Conservation (phyloP, 1,140 invertebrate species). For the Drosophila carrolli region DNA sequence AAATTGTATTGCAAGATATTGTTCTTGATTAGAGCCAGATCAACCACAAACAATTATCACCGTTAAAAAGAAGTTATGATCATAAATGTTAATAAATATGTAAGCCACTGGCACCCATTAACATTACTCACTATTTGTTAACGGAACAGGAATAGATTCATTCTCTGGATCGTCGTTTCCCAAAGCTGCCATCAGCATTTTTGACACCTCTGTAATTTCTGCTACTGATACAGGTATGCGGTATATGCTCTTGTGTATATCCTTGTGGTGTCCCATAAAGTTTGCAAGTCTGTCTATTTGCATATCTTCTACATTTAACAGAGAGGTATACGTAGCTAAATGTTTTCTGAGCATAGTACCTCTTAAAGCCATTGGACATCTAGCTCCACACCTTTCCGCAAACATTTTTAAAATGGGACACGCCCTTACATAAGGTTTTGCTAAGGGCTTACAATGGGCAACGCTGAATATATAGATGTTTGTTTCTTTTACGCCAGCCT, state of each 20-base stretch:
- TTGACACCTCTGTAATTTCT: background rate
- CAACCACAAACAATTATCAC: background rate
- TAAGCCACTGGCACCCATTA: constrained; percentile 1
- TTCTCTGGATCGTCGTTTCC: background rate
- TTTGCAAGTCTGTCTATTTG: constrained; percentile 6
- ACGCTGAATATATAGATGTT: constrained; percentile 3
- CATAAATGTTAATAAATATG: background rate
- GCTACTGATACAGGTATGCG: too few relatives aligned
- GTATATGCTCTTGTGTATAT: too few relatives aligned
- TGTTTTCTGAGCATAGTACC: constrained; percentile 2
- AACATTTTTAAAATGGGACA: constrained; percentile 7
- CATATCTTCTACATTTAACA: constrained; percentile 1
- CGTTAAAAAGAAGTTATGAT: constrained; percentile 2
- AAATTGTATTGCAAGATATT: too few relatives aligned
- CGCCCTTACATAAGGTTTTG: constrained; percentile 1
- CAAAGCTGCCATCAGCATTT: background rate
- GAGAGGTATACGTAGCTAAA: constrained; percentile 3
- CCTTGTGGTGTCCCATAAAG: constrained; percentile 1
- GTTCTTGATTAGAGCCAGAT: too few relatives aligned
- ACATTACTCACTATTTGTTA: too few relatives aligned
- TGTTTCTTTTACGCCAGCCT: constrained; percentile 2
- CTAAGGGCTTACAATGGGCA: constrained; percentile 6
- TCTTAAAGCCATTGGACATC: constrained; percentile 5
- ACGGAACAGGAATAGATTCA: too few relatives aligned
- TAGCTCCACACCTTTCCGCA: constrained; percentile 1